A percentile compares a stretch with the other conserved stretches of the same genome.
These are phyloP conservation scores for Tautogolabrus adspersus DNA, from an alignment of 2,113 vertebrate genomes.

Conservation along the genomic window DNA sequence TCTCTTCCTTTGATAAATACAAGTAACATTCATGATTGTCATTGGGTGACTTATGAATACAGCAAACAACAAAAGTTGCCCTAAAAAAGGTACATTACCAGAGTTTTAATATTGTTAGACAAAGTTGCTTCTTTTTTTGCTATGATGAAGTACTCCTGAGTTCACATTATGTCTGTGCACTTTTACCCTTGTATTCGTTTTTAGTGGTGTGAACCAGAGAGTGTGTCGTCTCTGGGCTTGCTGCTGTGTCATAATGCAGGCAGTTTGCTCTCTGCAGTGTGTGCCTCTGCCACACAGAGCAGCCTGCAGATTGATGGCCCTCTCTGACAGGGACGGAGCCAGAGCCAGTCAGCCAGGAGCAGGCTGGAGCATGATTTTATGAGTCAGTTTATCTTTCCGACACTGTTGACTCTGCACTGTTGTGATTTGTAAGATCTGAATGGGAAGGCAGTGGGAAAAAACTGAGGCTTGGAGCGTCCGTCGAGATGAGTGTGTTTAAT, in stretches of 20 bases:
- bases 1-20: too few species aligned
- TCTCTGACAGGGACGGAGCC: slow-evolving; percentile 40
- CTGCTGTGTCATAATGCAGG: slow-evolving; percentile 68
- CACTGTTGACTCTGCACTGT: slow-evolving; percentile 54
- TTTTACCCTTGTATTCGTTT: not conserved
- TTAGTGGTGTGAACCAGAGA: not conserved
- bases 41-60: too few species aligned
- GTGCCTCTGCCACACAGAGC: slow-evolving; percentile 36
- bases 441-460: slow-evolving; percentile 12
- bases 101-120: too few species aligned
- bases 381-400: slow-evolving; percentile 59
- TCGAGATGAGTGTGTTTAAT: slow-evolving; percentile 59
- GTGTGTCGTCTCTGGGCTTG: slow-evolving; percentile 6
- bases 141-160: not conserved
- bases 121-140: too few species aligned
- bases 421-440: slow-evolving; percentile 53
- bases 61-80: too few species aligned
- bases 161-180: too few species aligned
- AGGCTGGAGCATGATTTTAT: slow-evolving; percentile 58
- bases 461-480: slow-evolving; percentile 28
- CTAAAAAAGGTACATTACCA: too few species aligned
- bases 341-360: slow-evolving; percentile 50
- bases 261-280: slow-evolving; percentile 48
- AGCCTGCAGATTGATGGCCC: slow-evolving; percentile 58
- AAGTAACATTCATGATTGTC: too few species aligned